A percentile compares a stretch with the other conserved stretches of the same genome.
phyloP scores from a whole-genome alignment of 2,113 vertebrate species.

The Sorex fumeus region DNA sequence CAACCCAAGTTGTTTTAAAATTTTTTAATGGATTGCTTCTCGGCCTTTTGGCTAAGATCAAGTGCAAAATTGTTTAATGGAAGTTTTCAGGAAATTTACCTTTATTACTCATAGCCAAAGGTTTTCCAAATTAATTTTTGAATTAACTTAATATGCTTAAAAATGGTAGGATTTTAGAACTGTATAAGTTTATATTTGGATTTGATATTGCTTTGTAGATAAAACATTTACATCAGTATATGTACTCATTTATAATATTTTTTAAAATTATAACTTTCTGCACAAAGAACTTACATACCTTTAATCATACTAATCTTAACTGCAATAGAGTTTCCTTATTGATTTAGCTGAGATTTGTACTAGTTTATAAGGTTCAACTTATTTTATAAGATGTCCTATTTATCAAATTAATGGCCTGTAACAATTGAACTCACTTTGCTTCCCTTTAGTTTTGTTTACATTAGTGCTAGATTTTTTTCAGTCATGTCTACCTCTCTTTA shows the following conservation, averaged over 20 bases:
- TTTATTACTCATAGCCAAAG: neutral
- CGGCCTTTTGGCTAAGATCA: too few relatives aligned
- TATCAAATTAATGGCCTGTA: neutral
- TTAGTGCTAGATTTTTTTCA: neutral
- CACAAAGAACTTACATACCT: neutral
- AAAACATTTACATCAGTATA: neutral
- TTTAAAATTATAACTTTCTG: neutral
- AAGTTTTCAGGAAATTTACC: neutral
- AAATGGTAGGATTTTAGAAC: neutral
- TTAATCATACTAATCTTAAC: neutral
- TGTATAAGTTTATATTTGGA: neutral
- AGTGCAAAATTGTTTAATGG: too few relatives aligned
- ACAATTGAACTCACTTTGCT: neutral
- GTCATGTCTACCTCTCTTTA: neutral
- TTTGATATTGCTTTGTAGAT: constrained; percentile 8
- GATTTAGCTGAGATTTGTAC: neutral
- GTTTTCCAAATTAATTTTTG: neutral
- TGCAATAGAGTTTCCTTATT: neutral
- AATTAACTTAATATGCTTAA: neutral
- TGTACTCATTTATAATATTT: constrained; percentile 3
- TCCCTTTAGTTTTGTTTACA: neutral
- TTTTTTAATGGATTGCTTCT: too few relatives aligned
- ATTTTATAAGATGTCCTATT: neutral
- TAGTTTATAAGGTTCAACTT: neutral
- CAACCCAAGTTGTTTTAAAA: neutral